A percentile compares a stretch with the other conserved stretches of the same genome.
These are phyloP conservation scores for Otus sunia DNA, from an alignment of 2,113 vertebrate genomes.

Conservation along the genomic window DNA sequence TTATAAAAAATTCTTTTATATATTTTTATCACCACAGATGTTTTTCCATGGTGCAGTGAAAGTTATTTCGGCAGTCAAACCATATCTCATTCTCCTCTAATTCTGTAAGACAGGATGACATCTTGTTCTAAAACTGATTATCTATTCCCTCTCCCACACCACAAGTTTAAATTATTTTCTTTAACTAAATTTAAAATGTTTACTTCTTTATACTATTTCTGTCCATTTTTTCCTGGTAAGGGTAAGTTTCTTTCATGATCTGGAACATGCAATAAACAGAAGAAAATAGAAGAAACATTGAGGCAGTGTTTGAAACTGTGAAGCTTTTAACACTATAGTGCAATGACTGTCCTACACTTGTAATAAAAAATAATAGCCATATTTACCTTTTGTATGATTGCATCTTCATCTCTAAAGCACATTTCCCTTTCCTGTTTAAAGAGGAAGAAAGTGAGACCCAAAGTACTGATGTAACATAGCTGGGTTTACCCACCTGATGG, in stretches of 20 bases:
- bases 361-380: background rate
- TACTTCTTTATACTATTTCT: background rate
- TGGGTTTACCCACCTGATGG: background rate
- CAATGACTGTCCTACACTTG: background rate
- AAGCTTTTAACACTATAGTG: background rate
- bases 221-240: background rate
- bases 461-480: background rate
- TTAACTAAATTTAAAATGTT: background rate
- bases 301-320: background rate
- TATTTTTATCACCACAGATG: background rate
- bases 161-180: background rate
- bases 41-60: background rate
- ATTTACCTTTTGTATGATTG: background rate
- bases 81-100: background rate
- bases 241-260: background rate
- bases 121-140: background rate
- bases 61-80: background rate
- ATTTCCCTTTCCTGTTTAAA: slow-evolving; percentile 14
- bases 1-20: background rate
- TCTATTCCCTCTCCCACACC: background rate
- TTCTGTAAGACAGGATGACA: background rate
- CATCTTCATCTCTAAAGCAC: background rate
- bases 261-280: background rate
- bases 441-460: background rate
- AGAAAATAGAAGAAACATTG: background rate